phyloP scores from a whole-genome alignment of 2,888 invertebrate genomes.

The Teinopalpus imperialis region DNA sequence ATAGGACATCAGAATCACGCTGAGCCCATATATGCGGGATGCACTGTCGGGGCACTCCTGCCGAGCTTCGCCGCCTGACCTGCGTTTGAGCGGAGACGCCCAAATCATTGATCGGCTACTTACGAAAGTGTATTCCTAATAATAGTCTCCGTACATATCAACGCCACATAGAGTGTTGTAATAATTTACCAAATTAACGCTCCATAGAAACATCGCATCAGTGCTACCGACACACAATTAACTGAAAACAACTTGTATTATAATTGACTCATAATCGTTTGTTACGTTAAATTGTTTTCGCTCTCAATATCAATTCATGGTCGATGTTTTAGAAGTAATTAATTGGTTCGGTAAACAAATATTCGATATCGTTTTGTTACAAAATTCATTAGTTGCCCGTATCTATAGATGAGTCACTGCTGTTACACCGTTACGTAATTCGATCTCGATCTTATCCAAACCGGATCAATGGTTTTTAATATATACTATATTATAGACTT shows the following conservation, averaged over 20 bases:
- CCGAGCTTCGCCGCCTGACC: too few relatives aligned
- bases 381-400: constrained; percentile 1
- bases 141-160: too few relatives aligned
- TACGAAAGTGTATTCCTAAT: too few relatives aligned
- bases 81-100: too few relatives aligned
- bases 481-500: too few relatives aligned
- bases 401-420: neutral
- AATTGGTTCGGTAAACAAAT: constrained; percentile 7
- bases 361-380: neutral
- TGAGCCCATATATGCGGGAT: too few relatives aligned
- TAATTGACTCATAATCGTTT: constrained; percentile 12
- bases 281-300: neutral
- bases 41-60: too few relatives aligned
- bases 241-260: neutral
- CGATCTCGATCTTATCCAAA: neutral
- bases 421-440: neutral
- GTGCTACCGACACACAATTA: neutral
- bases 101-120: too few relatives aligned
- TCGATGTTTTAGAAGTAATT: neutral
- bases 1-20: too few relatives aligned
- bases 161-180: too few relatives aligned
- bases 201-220: neutral
- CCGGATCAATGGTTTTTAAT: too few relatives aligned
- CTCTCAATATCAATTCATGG: neutral
- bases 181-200: constrained; percentile 1